phyloP scores from a whole-genome alignment of 2,888 invertebrate species.

The Hypselothyrea guttata region DNA sequence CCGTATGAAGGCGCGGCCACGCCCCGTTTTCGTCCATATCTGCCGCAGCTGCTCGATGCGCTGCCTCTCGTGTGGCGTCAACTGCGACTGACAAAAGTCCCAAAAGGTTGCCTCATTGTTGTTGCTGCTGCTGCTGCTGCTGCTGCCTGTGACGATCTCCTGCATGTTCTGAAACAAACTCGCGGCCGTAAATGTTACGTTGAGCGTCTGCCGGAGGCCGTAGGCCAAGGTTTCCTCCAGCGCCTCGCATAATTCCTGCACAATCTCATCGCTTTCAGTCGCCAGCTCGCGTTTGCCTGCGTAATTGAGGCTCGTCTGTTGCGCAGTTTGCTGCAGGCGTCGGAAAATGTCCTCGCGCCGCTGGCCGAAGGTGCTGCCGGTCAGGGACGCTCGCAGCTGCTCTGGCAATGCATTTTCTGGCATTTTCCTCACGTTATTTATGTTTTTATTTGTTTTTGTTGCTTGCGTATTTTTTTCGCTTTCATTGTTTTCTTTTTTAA shows the following conservation, averaged over 20 bases:
- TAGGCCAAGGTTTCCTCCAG: conserved; percentile 91
- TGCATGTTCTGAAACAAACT: conserved; percentile 86
- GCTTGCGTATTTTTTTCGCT: conserved; percentile 31
- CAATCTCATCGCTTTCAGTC: conserved; percentile 89
- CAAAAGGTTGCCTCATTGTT: conserved; percentile 85
- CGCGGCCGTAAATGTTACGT: conserved; percentile 67
- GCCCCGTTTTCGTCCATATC: conserved; percentile 86
- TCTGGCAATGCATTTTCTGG: conserved; percentile 50
- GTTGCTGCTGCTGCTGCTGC: conserved; percentile 13
- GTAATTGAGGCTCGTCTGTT: conserved; percentile 89
- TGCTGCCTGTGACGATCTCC: conserved; percentile 85
- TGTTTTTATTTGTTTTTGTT: conserved; percentile 20
- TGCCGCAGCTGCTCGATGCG: conserved; percentile 88
- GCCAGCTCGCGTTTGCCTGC: conserved; percentile 94
- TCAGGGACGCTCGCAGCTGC: conserved; percentile 46
- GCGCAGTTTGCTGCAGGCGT: conserved; percentile 75
- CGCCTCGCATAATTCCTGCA: conserved; percentile 86
- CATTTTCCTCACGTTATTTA: conserved; percentile 34
- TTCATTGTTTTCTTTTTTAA: conserved; percentile 30
- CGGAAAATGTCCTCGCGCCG: conserved; percentile 76
- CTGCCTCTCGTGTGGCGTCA: conserved; percentile 94
- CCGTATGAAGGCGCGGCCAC: conserved; percentile 91
- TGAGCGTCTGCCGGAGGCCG: conserved; percentile 86
- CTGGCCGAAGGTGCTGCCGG: conserved; percentile 69
- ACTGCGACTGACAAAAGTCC: conserved; percentile 89